Conservation (phyloP, 2,888 invertebrate species). For the Pachliopta kotzebuea region DNA sequence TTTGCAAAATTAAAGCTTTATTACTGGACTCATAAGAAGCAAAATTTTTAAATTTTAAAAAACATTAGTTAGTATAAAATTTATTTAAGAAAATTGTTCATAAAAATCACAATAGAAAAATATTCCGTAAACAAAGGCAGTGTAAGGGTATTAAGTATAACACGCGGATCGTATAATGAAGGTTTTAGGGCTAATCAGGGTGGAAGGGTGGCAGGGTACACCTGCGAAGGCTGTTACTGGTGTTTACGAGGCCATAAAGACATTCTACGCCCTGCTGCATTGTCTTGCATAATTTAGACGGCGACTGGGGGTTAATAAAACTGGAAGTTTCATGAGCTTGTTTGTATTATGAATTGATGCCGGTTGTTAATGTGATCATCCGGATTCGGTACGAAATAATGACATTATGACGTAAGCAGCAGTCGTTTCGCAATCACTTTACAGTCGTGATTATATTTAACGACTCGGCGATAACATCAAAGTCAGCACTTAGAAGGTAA, state of each 20-base stretch:
- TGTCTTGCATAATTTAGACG: constrained; percentile 62
- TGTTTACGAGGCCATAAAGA: constrained; percentile 62
- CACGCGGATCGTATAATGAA: constrained; percentile 3
- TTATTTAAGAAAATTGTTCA: too few species aligned
- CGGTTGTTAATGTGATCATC: constrained; percentile 23
- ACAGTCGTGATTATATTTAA: neutral
- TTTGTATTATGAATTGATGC: constrained; percentile 34
- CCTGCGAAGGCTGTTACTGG: constrained; percentile 52
- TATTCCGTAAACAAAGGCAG: too few species aligned
- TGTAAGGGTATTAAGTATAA: neutral
- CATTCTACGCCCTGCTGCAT: constrained; percentile 53
- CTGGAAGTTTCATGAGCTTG: constrained; percentile 35
- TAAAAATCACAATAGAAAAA: too few species aligned
- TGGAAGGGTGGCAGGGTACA: constrained; percentile 33
- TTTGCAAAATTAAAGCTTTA: too few species aligned
- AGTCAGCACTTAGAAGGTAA: neutral
- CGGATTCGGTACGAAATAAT: constrained; percentile 15
- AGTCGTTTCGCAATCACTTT: neutral
- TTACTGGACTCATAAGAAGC: too few species aligned
- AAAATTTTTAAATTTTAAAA: too few species aligned
- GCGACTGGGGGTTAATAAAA: constrained; percentile 41
- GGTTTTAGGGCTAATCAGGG: constrained; percentile 21
- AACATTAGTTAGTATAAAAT: too few species aligned
- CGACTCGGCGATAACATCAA: neutral
- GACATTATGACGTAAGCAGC: neutral